Evolutionary conservation across 2,113 vertebrate genomes (phyloP).

Genomic region (Gavialis gangeticus): DNA sequence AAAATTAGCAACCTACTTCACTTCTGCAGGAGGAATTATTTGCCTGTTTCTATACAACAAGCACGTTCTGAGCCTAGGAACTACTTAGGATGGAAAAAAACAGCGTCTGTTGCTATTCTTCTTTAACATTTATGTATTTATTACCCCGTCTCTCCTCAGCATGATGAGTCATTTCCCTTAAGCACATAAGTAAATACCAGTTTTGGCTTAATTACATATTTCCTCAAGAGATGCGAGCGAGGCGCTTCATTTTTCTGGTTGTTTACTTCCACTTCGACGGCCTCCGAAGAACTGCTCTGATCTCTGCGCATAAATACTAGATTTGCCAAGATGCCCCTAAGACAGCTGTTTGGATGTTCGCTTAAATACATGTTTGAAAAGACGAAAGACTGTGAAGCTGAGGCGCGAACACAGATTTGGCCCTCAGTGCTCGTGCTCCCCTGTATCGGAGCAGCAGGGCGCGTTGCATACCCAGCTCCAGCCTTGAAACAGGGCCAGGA

Average conservation of each 20-base stretch:
- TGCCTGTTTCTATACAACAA: background rate
- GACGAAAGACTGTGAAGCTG: background rate
- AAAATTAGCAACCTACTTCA: background rate
- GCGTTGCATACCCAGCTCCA: accelerated
- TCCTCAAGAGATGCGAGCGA: background rate
- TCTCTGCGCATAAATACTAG: accelerated
- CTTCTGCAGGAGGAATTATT: background rate
- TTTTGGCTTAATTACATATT: background rate
- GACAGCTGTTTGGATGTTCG: background rate
- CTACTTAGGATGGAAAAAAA: background rate
- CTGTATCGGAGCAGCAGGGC: background rate
- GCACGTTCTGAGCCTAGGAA: background rate
- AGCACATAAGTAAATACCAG: background rate
- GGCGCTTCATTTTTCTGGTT: background rate
- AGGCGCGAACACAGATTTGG: background rate
- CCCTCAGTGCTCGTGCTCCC: background rate
- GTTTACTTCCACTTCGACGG: background rate
- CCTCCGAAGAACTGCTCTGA: background rate
- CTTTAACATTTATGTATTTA: background rate
- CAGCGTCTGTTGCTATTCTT: background rate
- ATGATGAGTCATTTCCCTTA: background rate
- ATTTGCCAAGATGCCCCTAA: accelerated
- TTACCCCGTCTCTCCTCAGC: background rate
- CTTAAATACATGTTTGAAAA: background rate
- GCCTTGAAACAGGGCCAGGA: background rate